These are phyloP conservation scores for Pandemis corylana DNA, from an alignment of 2,888 invertebrate genomes.

Conservation along the genomic window DNA sequence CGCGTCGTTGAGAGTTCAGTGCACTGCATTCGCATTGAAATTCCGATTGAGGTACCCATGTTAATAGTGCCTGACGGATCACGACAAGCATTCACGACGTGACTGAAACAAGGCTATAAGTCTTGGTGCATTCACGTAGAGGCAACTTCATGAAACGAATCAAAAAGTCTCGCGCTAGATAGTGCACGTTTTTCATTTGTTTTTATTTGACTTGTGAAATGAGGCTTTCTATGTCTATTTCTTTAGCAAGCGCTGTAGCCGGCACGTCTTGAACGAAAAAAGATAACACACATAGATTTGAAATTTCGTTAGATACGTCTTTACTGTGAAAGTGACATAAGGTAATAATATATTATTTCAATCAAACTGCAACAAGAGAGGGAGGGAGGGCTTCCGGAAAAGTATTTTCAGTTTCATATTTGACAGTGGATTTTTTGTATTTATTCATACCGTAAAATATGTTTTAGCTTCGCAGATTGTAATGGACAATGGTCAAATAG, in stretches of 20 bases:
- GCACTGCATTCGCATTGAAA: conserved; percentile 31
- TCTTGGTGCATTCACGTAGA: background rate
- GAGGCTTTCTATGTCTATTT: too few relatives aligned
- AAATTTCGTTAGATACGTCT: too few relatives aligned
- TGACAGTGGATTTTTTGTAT: too few relatives aligned
- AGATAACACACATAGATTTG: too few relatives aligned
- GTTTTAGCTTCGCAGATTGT: background rate
- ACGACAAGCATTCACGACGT: conserved; percentile 11
- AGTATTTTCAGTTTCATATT: too few relatives aligned
- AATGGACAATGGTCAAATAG: background rate
- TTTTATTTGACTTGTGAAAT: background rate
- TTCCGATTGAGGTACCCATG: conserved; percentile 14
- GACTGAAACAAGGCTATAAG: background rate
- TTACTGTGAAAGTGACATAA: too few relatives aligned
- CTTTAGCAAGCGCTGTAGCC: too few relatives aligned
- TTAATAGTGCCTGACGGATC: conserved; percentile 11
- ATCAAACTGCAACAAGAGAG: too few relatives aligned
- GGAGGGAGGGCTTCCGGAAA: too few relatives aligned
- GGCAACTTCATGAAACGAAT: background rate
- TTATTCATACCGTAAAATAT: too few relatives aligned
- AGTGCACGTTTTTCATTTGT: background rate
- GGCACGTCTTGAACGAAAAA: too few relatives aligned
- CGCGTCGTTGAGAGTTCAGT: conserved; percentile 7
- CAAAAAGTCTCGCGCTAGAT: background rate
- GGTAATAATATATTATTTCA: too few relatives aligned